Percentiles rank a stretch among this genome's conserved stretches.
These are phyloP conservation scores for Lucilia sericata DNA, from an alignment of 1,140 invertebrate genomes.

Conservation along the genomic window DNA sequence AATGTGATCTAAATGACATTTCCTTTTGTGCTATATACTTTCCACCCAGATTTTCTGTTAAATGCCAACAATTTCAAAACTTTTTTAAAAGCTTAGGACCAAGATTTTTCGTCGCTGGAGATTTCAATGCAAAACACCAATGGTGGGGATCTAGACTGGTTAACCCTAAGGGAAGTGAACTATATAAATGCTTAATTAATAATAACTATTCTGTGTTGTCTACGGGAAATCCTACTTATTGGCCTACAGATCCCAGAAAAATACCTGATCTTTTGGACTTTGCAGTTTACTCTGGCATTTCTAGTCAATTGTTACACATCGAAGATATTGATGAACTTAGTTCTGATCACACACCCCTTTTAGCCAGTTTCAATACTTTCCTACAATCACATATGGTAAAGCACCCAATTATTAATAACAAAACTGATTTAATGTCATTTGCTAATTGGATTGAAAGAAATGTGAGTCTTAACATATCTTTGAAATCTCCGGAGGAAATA, in stretches of 20 bases:
- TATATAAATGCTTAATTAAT: neutral
- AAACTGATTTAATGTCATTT: neutral
- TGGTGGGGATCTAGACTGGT: neutral
- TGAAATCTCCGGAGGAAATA: neutral
- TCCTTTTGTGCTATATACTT: neutral
- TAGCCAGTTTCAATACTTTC: neutral
- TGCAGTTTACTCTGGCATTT: neutral
- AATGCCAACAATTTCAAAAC: conserved; percentile 1
- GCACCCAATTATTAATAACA: neutral
- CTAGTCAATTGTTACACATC: neutral
- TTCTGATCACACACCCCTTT: conserved; percentile 1
- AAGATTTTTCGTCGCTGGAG: neutral
- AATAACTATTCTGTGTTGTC: neutral
- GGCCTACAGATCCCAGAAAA: conserved; percentile 6
- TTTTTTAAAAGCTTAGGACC: neutral
- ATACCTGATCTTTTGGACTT: conserved; percentile 7
- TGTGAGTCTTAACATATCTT: neutral
- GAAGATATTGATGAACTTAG: neutral
- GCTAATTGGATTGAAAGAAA: neutral
- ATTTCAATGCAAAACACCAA: conserved; percentile 2
- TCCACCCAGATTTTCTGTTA: neutral
- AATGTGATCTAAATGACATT: neutral
- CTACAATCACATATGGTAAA: neutral
- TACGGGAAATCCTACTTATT: conserved; percentile 12
- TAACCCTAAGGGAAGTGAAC: conserved; percentile 27